These are phyloP conservation scores for Anguilla megastoma DNA, from an alignment of 2,797 vertebrate species.

Conservation along the genomic window DNA sequence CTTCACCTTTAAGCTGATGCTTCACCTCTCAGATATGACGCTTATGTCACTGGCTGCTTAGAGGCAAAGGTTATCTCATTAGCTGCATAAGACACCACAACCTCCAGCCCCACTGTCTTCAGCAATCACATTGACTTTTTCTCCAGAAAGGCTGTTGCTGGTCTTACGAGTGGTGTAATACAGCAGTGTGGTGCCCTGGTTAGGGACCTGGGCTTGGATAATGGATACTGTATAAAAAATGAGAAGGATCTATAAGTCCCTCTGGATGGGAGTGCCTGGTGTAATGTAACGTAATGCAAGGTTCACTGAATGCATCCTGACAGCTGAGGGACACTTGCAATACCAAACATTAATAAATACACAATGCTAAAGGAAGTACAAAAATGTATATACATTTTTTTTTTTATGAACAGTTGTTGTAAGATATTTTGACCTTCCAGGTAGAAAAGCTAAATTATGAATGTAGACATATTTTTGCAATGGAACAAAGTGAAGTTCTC, in stretches of 20 bases:
- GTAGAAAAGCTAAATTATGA: not conserved
- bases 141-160: slow-evolving; percentile 31
- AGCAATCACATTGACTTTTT: slow-evolving; percentile 42
- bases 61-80: slow-evolving; percentile 57
- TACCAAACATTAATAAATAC: not conserved
- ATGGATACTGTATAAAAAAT: no score
- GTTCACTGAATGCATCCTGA: not conserved
- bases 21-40: slow-evolving; percentile 51
- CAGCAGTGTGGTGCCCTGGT: no score
- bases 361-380: not conserved
- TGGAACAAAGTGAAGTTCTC: not conserved
- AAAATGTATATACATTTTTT: not conserved
- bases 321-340: not conserved
- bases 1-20: slow-evolving; percentile 54
- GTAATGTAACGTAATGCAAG: not conserved
- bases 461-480: not conserved
- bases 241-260: no score
- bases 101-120: slow-evolving; percentile 30
- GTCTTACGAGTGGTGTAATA: slow-evolving; percentile 15
- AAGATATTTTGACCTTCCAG: not conserved
- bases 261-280: no score
- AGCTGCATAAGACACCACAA: slow-evolving; percentile 48
- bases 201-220: no score
- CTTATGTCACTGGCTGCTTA: slow-evolving; percentile 54
- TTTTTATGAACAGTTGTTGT: not conserved